These are phyloP conservation scores for Indri indri DNA, from an alignment of 2,113 vertebrate species.

Conservation along the genomic window DNA sequence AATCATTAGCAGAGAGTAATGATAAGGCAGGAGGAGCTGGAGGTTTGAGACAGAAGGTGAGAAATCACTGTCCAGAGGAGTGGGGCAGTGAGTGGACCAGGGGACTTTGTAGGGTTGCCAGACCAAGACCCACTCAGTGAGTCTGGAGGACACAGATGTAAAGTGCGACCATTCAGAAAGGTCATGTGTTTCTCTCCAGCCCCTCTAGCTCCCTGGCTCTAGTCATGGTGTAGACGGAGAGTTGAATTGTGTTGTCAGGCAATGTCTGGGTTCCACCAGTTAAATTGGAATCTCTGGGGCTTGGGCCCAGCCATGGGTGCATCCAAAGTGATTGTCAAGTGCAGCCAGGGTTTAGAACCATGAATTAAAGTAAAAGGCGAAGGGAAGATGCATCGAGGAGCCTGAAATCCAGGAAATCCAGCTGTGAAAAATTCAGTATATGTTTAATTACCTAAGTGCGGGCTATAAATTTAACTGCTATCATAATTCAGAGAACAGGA, in stretches of 20 bases:
- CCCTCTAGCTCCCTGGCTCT: not conserved
- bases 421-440: not conserved
- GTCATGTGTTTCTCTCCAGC: not conserved
- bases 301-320: not conserved
- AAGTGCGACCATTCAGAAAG: not conserved
- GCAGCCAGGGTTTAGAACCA: not conserved
- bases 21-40: not conserved
- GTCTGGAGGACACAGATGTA: not conserved
- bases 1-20: not conserved
- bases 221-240: not conserved
- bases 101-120: not conserved
- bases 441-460: not conserved
- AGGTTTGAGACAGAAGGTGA: not conserved
- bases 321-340: not conserved
- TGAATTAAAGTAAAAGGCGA: not conserved
- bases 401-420: not conserved
- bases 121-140: not conserved
- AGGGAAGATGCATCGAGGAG: not conserved
- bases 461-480: not conserved
- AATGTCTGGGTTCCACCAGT: not conserved
- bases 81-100: not conserved
- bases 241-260: not conserved
- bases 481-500: not conserved
- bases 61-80: not conserved
- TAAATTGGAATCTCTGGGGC: not conserved